Base-by-base conservation (phyloP, 2,113 vertebrate genomes). In the Myrmecophaga tridactyla region DNA sequence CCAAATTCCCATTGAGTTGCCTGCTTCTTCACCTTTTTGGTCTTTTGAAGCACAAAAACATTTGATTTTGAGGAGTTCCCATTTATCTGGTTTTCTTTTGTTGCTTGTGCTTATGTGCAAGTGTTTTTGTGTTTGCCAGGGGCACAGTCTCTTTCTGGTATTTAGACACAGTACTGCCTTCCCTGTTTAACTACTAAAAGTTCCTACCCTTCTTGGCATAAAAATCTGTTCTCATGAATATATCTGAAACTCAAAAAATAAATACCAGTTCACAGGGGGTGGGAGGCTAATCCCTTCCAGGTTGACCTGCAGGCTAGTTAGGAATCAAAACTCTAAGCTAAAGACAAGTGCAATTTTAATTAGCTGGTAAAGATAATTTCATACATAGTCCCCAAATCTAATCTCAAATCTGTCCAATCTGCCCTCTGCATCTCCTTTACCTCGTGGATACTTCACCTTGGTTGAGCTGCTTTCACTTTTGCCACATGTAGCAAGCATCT, bases 121-220 rank as follows among this genome's bases (percentile, higher is more conserved):
- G 21, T 41, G 58, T 83, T 89, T 90, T 94, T 91, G 14, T 69
- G 51, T 89, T 93, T 75, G 43, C 39, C 85, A 83, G 86, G 29
- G 86, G 17, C 29, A 39, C 11, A 80, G 46, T 86, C 69, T 72
- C 12, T 36, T 92, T 92, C 80, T 94, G 60, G 31, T 90, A 73
- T 84, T 94, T 56, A 80, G 21, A 88, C 65, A 17, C 23, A 90
- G 23, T 84, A 39, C 65, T 27, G 75, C 20, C 13, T 85, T 95
- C 63, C 51, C 48, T 73, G 34, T 75, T 94, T 92, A 92, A 83
- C 96, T 93, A 89, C 56, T 89, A 82, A 56, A 34, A 94, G 86
- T 94, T 86, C 60, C 63, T 86, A 63, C 20, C 11, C 75, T 88
- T 48, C 43, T 80, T 84, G 76, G 43, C 70, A 84, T 95, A 17